Evolutionary conservation across 2,888 invertebrate genomes (phyloP), one percentile per base, ranked within the genome.

Genomic region (Drosophila pseudotalamancana): DNA sequence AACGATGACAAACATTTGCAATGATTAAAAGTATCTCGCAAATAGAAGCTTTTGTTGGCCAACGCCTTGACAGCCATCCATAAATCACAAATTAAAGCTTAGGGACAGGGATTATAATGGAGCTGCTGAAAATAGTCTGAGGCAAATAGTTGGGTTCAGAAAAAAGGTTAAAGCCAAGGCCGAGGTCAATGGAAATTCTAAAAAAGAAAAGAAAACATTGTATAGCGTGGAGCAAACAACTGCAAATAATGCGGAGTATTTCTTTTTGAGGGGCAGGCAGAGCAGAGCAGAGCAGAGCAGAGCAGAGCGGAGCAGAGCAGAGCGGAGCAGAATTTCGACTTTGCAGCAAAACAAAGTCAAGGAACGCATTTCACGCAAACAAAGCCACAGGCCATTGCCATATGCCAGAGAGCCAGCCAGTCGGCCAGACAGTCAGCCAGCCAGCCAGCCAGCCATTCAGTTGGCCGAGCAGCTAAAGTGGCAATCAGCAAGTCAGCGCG

Each of bases 301-400:
- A n/a, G n/a, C n/a, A n/a, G n/a, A n/a, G n/a, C n/a, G n/a, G n/a
- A n/a, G n/a, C n/a, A n/a, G n/a, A n/a, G n/a, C n/a, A n/a, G n/a
- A n/a, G 23, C n/a, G 12, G 27, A 11, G 23, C 3, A 1, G 9
- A 27, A 14, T 6, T 21, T 23, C 11, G 27, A 34, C 18, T 48
- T 48, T 39, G 77, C 49, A 67, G 64, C 29, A 55, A 50, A 69
- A 64, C 34, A 62, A 74, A 66, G 68, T 64, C 70, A 65, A 77
- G 71, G 70, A 72, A 69, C 69, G 79, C 64, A 74, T 70, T 59
- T 66, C 64, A 60, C 48, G 62, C 77, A 71, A 88, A 83, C 73
- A 88, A 84, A 72, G 87, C 84, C 87, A 59, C 67, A 71, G 87
- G 82, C 48, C 81, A 86, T 88, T 82, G 88, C 57, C 82, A 72